Percentiles rank a stretch among this genome's conserved stretches.
These are phyloP conservation scores for Falco berigora DNA, from an alignment of 2,797 vertebrate genomes.

Conservation along the genomic window DNA sequence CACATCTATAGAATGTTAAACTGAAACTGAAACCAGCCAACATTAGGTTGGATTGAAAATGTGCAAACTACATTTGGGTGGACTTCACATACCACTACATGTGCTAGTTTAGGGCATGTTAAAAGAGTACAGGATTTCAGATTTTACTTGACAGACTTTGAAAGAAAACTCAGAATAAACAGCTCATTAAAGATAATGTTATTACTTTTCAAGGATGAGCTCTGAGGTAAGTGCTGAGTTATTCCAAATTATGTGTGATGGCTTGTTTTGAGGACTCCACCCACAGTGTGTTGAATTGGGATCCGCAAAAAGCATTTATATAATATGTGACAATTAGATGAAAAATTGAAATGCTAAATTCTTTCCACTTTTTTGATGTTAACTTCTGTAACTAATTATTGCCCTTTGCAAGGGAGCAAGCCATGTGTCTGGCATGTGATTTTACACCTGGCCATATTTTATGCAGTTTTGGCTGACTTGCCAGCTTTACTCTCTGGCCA, in stretches of 20 bases:
- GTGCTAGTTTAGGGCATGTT: conserved; percentile 9
- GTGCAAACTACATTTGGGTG: background rate
- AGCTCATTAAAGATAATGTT: conserved; percentile 36
- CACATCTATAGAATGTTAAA: background rate
- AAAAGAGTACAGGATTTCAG: background rate
- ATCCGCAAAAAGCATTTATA: conserved; percentile 21
- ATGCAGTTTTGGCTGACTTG: background rate
- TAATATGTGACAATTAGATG: conserved; percentile 17
- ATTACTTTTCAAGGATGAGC: conserved; percentile 25
- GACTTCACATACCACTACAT: background rate
- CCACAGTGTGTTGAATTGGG: conserved; percentile 12
- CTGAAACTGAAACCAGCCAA: background rate
- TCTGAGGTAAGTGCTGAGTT: conserved; percentile 52
- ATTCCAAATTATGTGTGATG: conserved; percentile 52
- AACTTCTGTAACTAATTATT: conserved; percentile 14
- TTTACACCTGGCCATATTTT: background rate
- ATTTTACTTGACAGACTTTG: conserved; percentile 40
- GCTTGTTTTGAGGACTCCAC: conserved; percentile 52
- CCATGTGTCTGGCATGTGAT: background rate
- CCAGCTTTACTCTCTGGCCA: background rate
- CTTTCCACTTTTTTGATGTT: conserved; percentile 19
- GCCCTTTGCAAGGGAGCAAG: background rate
- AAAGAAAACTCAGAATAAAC: conserved; percentile 45
- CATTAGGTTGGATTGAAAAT: background rate
- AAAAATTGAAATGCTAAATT: conserved; percentile 27